Base-by-base conservation (phyloP, 2,113 vertebrate genomes). In the Paracanthobrama guichenoti region DNA sequence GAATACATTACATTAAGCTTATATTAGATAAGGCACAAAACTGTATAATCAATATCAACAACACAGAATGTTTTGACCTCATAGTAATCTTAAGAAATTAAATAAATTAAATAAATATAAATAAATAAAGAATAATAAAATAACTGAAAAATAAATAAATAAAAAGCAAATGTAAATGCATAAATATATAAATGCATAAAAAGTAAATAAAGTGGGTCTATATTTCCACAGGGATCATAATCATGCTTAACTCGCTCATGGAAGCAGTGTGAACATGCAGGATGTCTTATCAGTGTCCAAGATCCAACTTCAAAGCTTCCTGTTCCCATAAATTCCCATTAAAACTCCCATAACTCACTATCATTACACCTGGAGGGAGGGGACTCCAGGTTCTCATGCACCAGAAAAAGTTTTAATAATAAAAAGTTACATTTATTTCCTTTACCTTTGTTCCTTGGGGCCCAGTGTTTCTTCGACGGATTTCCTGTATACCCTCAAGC, bases 291-390 rank as follows among this genome's bases (percentile, higher is more conserved):
- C 18, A 74, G 57, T 28, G 72, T 64, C 71, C 82, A 83, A 89
- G 87, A 84, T 11, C 66, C 10, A 60, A 87, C 84, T 87, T 91
- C 88, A 89, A 91, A 91, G 87, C 39, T 80, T 62, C 44, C 2
- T 8, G 24, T 84, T 60, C 42, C 22, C 62, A 71, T 39, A 81
- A 53, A 71, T 81, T 50, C 39, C n/a, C 76, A 81, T 72, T 60
- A 66, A 66, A 50, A n/a, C 9, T 22, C 44, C 39, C 44, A 81
- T 59, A 79, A 84, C 39, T 80, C 78, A 64, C 28, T 57, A 71
- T 26, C n/a, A 80, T 22, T 72, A n/a, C 50, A 44, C 53, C 66
- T 50, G 44, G 84, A 79, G 35, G 84, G 66, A 44, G 20, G 67
- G 12, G 18, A 71, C 35, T 60, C 24, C 6, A 53, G 1, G 59